Percentiles rank a stretch among this genome's conserved stretches.
Conservation (phyloP, 2,888 invertebrate genomes). For the Dyspetes luteomarginatus region DNA sequence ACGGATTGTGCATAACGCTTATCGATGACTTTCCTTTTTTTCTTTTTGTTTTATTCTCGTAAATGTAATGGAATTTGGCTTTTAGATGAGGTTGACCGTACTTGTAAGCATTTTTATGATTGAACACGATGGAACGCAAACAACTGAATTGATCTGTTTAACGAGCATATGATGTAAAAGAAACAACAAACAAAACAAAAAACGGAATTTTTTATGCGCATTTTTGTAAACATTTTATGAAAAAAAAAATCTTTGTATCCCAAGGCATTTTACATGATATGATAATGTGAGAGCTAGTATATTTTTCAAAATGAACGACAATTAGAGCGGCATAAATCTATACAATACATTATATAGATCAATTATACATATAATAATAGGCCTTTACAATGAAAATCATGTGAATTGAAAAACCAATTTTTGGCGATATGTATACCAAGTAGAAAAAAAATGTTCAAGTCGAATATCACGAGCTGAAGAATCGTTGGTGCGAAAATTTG, state of each 20-base stretch:
- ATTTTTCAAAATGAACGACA: conserved; percentile 72
- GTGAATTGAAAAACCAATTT: conserved; percentile 42
- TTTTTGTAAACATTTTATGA: conserved; percentile 73
- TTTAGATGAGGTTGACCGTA: conserved; percentile 10
- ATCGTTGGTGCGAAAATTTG: conserved; percentile 17
- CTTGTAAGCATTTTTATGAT: conserved; percentile 21
- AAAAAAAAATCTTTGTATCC: conserved; percentile 70
- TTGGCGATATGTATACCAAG: conserved; percentile 17
- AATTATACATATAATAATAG: conserved; percentile 59
- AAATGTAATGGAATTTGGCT: conserved; percentile 12
- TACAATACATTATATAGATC: conserved; percentile 49
- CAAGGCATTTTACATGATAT: conserved; percentile 69
- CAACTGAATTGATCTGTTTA: conserved; percentile 14
- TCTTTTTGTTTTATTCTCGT: conserved; percentile 17
- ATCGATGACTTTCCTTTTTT: background rate
- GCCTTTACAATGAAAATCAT: conserved; percentile 67
- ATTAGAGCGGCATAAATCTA: conserved; percentile 52
- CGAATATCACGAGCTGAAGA: conserved; percentile 34
- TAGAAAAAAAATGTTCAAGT: conserved; percentile 21
- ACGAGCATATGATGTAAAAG: conserved; percentile 45
- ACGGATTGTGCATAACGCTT: conserved; percentile 59
- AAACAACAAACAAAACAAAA: conserved; percentile 7
- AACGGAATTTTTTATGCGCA: conserved; percentile 58
- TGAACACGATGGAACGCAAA: conserved; percentile 27
- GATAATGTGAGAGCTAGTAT: conserved; percentile 70